Evolutionary conservation across 2,888 invertebrate species (phyloP).

Genomic region (Cremastinae sp.): DNA sequence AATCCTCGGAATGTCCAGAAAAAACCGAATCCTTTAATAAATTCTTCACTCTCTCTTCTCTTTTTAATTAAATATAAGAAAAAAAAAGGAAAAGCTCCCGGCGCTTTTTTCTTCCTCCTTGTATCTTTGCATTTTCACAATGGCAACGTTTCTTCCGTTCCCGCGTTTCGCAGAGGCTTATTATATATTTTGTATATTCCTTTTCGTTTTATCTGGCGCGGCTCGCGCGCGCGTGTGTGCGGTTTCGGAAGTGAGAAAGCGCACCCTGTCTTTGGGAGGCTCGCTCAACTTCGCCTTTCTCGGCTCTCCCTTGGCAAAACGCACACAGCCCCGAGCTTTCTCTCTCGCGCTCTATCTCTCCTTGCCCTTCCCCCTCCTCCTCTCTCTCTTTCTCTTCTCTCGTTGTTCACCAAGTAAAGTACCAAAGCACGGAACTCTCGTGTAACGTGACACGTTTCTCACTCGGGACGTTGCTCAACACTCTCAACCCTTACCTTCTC

Average conservation of each 20-base stretch:
- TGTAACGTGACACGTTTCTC: conserved; percentile 46
- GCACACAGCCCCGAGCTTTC: not conserved
- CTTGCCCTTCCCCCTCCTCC: conserved; percentile 9
- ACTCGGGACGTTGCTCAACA: conserved; percentile 32
- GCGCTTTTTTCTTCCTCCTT: not conserved
- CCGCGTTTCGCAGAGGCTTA: conserved; percentile 23
- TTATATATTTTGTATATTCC: conserved; percentile 45
- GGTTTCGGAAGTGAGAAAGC: conserved; percentile 43
- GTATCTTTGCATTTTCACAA: conserved; percentile 21
- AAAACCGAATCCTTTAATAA: too few species aligned
- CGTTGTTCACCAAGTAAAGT: conserved; percentile 47
- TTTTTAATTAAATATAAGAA: too few species aligned
- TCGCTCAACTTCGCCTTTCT: conserved; percentile 35
- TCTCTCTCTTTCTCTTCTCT: conserved; percentile 34
- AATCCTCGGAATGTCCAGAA: too few species aligned
- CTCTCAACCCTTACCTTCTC: conserved; percentile 21
- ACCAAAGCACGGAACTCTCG: conserved; percentile 45
- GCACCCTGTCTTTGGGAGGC: conserved; percentile 29
- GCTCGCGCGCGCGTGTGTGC: not conserved
- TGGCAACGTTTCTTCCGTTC: not conserved
- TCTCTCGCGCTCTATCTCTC: conserved; percentile 18
- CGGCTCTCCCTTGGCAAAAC: conserved; percentile 35
- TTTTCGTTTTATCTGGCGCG: conserved; percentile 28
- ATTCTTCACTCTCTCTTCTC: too few species aligned
- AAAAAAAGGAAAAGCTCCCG: too few species aligned